phyloP scores from a whole-genome alignment of 2,888 invertebrate species.

The Oconnorella tubifera region DNA sequence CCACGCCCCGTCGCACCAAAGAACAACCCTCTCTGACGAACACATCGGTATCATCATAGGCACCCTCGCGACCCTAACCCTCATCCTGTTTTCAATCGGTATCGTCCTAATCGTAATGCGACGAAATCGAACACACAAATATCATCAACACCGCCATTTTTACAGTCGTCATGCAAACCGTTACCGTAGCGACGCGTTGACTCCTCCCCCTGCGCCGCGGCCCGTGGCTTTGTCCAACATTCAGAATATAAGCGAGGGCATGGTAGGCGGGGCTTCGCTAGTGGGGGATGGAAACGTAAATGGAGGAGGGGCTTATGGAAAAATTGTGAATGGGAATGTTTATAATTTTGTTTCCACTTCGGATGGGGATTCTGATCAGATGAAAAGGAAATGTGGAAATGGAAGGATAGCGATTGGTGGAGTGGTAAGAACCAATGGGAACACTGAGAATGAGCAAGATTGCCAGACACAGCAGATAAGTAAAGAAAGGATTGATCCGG shows the following conservation, averaged over 20 bases:
- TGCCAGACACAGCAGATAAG: no score
- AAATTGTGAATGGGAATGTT: not conserved
- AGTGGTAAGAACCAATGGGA: no score
- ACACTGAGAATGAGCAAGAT: no score
- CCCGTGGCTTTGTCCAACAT: not conserved
- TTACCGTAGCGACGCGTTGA: not conserved
- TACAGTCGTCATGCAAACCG: no score
- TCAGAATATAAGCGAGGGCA: not conserved
- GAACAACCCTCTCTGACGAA: not conserved
- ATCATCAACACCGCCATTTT: no score
- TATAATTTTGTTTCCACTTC: not conserved
- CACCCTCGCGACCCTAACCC: conserved; percentile 7
- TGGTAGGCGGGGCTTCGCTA: not conserved
- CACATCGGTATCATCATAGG: conserved; percentile 6
- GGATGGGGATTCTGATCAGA: not conserved
- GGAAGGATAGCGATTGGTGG: no score
- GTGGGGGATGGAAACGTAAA: not conserved
- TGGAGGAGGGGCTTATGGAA: not conserved
- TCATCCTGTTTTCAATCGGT: not conserved
- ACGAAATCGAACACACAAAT: not conserved
- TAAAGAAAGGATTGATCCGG: no score
- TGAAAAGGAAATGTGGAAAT: no score
- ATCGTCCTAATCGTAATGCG: not conserved
- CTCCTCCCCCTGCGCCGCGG: no score
- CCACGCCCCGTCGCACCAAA: not conserved